These are phyloP conservation scores for Onychostruthus taczanowskii DNA, from an alignment of 2,113 vertebrate genomes.

Conservation along the genomic window DNA sequence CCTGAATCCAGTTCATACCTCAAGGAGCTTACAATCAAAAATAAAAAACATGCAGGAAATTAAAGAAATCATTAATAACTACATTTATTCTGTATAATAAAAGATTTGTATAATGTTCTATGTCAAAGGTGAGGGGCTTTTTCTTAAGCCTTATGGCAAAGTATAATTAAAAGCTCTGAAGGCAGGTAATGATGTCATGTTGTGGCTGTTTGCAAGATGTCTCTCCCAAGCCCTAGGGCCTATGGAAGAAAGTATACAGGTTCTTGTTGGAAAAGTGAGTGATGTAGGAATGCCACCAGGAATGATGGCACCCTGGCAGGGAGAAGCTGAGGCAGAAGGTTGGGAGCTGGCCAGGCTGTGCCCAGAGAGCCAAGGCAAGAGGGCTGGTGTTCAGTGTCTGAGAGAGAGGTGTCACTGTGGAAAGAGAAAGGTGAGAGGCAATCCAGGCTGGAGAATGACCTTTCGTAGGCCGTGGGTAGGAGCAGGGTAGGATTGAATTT, in stretches of 20 bases:
- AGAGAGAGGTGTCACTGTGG: neutral
- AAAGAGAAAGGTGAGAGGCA: neutral
- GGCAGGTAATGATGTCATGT: neutral
- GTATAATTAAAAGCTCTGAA: neutral
- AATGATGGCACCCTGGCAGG: neutral
- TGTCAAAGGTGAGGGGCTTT: rapidly evolving
- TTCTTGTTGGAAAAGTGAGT: neutral
- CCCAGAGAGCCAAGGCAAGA: neutral
- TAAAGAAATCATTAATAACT: neutral
- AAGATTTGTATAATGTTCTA: neutral
- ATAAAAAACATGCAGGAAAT: neutral
- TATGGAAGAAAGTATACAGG: neutral
- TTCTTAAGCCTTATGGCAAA: neutral
- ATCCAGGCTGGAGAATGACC: neutral
- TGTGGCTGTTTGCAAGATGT: neutral
- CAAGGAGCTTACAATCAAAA: neutral
- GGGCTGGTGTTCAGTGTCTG: neutral
- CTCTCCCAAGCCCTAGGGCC: neutral
- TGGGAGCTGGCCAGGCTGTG: neutral
- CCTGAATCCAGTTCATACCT: neutral
- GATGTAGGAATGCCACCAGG: neutral
- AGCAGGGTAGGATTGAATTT: neutral
- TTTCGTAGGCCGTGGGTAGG: rapidly evolving
- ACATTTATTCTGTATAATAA: neutral
- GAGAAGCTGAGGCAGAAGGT: neutral